Percentiles rank a stretch among this genome's conserved stretches.
These are phyloP conservation scores for Oncopeltus fasciatus DNA, from an alignment of 1,140 invertebrate genomes.

Conservation along the genomic window DNA sequence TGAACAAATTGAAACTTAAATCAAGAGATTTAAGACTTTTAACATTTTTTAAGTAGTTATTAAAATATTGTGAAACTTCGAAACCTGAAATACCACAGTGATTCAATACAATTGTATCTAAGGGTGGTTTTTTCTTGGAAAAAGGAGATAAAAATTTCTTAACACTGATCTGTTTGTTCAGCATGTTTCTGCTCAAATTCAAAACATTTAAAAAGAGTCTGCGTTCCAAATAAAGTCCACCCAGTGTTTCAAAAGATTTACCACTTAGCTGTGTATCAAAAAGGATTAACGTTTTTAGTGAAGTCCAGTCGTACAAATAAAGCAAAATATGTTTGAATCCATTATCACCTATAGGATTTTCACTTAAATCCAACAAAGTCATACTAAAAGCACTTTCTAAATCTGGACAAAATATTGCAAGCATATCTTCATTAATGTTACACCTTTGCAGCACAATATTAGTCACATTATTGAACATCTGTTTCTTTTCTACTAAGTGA, in stretches of 20 bases:
- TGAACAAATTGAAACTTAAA: neutral
- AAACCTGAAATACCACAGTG: neutral
- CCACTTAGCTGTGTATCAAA: neutral
- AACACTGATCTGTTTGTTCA: neutral
- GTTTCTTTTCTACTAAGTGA: neutral
- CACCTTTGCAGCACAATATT: neutral
- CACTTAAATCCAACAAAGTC: neutral
- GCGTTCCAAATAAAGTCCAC: neutral
- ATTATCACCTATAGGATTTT: neutral
- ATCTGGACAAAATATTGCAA: neutral
- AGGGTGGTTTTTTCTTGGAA: neutral
- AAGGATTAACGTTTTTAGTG: neutral
- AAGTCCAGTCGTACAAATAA: neutral
- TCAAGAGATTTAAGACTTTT: neutral
- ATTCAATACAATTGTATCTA: neutral
- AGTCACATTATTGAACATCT: neutral
- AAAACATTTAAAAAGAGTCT: neutral
- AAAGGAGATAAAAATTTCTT: neutral
- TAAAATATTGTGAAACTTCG: neutral
- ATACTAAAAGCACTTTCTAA: neutral
- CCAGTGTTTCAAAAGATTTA: neutral
- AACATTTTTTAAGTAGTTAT: neutral
- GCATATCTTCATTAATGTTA: neutral
- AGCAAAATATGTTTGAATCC: neutral
- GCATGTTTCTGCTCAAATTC: neutral